Percentiles rank a stretch among this genome's conserved stretches.
These are phyloP conservation scores for Rhingia campestris DNA, from an alignment of 2,888 invertebrate genomes.

Conservation along the genomic window DNA sequence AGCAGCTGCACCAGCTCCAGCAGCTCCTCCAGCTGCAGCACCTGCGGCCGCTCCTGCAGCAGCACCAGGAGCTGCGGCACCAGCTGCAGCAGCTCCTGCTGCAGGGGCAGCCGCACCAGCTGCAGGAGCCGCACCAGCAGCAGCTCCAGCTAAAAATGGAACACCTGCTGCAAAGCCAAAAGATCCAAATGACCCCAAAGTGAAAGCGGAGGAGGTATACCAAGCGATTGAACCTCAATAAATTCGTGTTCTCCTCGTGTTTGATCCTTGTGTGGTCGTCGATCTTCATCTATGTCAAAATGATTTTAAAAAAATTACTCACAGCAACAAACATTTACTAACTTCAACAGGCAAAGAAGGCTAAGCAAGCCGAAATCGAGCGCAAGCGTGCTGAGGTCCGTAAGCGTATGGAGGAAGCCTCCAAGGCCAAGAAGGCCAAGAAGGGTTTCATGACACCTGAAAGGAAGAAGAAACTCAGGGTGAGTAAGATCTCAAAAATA, in stretches of 20 bases:
- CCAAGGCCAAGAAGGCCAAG: conserved; percentile 99
- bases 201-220: conserved; percentile 80
- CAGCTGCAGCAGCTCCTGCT: conserved; percentile 53
- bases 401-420: conserved; percentile 99
- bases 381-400: conserved; percentile 99
- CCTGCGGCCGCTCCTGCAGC: conserved; percentile 57
- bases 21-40: conserved; percentile 67
- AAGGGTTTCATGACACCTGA: conserved; percentile 99
- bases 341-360: conserved; percentile 93
- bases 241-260: conserved; percentile 67
- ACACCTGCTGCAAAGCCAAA: conserved; percentile 78
- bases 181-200: conserved; percentile 80
- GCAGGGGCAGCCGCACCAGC: conserved; percentile 65
- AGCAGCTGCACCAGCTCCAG: conserved; percentile 71
- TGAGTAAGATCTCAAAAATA: conserved; percentile 83
- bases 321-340: conserved; percentile 19
- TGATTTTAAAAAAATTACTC: not conserved
- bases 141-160: conserved; percentile 75
- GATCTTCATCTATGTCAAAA: conserved; percentile 19
- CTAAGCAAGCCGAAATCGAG: conserved; percentile 98
- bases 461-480: conserved; percentile 99
- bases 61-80: conserved; percentile 41
- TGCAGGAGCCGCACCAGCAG: conserved; percentile 69
- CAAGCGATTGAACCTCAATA: conserved; percentile 41
- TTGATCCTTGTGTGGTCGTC: conserved; percentile 45